phyloP scores from a whole-genome alignment of 2,797 vertebrate species.

The Poecilia wingei region DNA sequence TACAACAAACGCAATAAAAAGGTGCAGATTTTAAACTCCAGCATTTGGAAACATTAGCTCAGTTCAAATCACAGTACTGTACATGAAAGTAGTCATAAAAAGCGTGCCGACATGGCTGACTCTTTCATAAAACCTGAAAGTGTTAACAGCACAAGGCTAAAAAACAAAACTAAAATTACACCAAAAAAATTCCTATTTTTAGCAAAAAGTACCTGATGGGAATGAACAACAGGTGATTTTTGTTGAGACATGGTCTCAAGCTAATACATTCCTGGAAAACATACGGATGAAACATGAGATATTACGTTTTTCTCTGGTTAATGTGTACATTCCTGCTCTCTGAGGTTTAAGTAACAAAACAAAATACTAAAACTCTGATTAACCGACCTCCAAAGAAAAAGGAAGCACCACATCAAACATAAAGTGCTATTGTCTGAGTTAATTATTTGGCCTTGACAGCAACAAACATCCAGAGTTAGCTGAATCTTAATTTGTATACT shows the following conservation, averaged over 20 bases:
- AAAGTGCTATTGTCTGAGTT: slow-evolving; percentile 70
- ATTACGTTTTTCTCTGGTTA: slow-evolving; percentile 20
- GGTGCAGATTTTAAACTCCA: slow-evolving; percentile 61
- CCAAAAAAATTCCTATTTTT: slow-evolving; percentile 12
- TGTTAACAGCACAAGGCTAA: slow-evolving; percentile 47
- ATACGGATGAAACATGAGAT: slow-evolving; percentile 22
- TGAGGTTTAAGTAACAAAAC: slow-evolving; percentile 28
- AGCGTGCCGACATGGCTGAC: slow-evolving; percentile 48
- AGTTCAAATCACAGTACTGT: slow-evolving; percentile 51
- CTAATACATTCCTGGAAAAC: slow-evolving; percentile 4
- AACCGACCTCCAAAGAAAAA: slow-evolving; percentile 41
- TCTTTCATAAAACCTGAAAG: slow-evolving; percentile 57
- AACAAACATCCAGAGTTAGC: slow-evolving; percentile 30
- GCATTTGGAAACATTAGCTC: slow-evolving; percentile 57
- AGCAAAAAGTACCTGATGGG: slow-evolving; percentile 23
- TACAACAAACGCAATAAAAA: slow-evolving; percentile 28
- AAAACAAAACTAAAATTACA: slow-evolving; percentile 4
- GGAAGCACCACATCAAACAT: slow-evolving; percentile 52
- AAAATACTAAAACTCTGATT: slow-evolving; percentile 35
- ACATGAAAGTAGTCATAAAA: slow-evolving; percentile 40
- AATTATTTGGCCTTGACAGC: slow-evolving; percentile 45
- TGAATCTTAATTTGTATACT: slow-evolving; percentile 41
- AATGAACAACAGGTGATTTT: slow-evolving; percentile 35
- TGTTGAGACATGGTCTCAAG: slow-evolving; percentile 23
- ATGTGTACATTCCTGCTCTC: slow-evolving; percentile 21